Evolutionary conservation across 2,888 invertebrate genomes (phyloP), one percentile per base, ranked within the genome.

Genomic region (Elmis aenea): DNA sequence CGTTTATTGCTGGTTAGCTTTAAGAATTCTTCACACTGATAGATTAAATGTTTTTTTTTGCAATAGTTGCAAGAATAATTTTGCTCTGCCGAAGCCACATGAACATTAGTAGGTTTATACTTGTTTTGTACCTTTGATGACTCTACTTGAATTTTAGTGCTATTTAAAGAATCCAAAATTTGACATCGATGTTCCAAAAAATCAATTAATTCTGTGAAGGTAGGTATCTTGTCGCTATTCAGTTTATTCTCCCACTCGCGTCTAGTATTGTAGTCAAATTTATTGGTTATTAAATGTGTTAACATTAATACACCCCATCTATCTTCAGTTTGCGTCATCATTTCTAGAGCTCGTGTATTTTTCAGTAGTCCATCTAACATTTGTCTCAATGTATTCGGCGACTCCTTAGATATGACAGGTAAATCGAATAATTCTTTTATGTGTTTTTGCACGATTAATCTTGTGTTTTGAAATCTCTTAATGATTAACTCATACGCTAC

Each of bases 291-390:
- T 13, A 38, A 14, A 5, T 33, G 20, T 10, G 18, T 10, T 15
- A 32, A 11, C 10, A 38, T 15, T 8, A 38, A 11, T 11, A 13
- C 22, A 33, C 33, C 33, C 38, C 33, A 38, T n/a, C 10, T 6
- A 2, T 38, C 22, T 2, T 21, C 25, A 6, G 31, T 26, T 15
- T 23, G 5, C 5, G n/a, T 10, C 15, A 38, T 11, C 10, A 12
- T 21, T n/a, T 32, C 21, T 2, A 32, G 10, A 20, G 20, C 9
- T 28, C 15, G 6, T 13, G 26, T 26, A 10, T 32, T 11, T 13
- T 14, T 9, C 3, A n/a, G 11, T 10, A 20, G 3, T 2, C 10
- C 16, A 10, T 25, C 21, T 2, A 33, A n/a, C 8, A 33, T 13
- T 10, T 33, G 11, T 16, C 33, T 26, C 6, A 26, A 5, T 3